These are phyloP conservation scores for Elephantulus edwardii DNA, from an alignment of 2,113 vertebrate genomes.

Conservation along the genomic window DNA sequence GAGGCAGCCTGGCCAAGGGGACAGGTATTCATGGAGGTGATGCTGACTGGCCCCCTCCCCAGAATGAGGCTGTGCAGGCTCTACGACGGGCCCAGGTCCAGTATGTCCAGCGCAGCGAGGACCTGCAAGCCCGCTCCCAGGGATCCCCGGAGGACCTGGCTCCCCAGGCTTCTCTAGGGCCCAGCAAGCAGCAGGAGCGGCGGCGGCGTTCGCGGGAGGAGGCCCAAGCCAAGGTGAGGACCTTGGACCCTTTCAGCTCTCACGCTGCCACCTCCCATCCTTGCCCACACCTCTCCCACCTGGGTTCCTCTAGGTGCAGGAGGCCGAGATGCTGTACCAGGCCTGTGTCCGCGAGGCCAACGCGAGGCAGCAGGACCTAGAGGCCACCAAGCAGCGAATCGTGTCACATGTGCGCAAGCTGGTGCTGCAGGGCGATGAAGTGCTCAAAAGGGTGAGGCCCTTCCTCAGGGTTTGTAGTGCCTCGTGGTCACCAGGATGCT, in stretches of 20 bases:
- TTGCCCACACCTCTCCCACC: background rate
- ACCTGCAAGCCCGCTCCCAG: slow-evolving; percentile 83
- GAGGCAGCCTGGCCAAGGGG: fast-evolving
- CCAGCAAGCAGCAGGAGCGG: slow-evolving; percentile 91
- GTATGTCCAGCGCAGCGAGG: slow-evolving; percentile 92
- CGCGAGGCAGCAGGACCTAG: slow-evolving; percentile 86
- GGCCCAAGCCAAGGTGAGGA: slow-evolving; percentile 87
- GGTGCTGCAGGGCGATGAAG: slow-evolving; percentile 92
- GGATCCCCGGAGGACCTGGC: slow-evolving; percentile 61
- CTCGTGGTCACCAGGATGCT: background rate
- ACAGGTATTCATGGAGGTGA: no score
- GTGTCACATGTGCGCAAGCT: slow-evolving; percentile 92
- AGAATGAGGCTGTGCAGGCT: slow-evolving; percentile 87
- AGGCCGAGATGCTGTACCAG: slow-evolving; percentile 86
- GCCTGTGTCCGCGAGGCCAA: slow-evolving; percentile 87
- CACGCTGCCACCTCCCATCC: background rate
- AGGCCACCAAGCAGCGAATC: slow-evolving; percentile 88
- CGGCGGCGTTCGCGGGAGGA: slow-evolving; percentile 92
- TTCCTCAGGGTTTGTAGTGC: background rate
- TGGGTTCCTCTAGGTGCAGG: slow-evolving; percentile 82
- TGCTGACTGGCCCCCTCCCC: background rate
- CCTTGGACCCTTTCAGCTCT: background rate
- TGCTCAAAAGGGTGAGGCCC: slow-evolving; percentile 89
- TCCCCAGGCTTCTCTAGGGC: slow-evolving; percentile 18
- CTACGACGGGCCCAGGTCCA: slow-evolving; percentile 91